Percentiles rank a stretch among this genome's conserved stretches.
Conservation (phyloP, 2,888 invertebrate genomes). For the Lacanobia oleracea region DNA sequence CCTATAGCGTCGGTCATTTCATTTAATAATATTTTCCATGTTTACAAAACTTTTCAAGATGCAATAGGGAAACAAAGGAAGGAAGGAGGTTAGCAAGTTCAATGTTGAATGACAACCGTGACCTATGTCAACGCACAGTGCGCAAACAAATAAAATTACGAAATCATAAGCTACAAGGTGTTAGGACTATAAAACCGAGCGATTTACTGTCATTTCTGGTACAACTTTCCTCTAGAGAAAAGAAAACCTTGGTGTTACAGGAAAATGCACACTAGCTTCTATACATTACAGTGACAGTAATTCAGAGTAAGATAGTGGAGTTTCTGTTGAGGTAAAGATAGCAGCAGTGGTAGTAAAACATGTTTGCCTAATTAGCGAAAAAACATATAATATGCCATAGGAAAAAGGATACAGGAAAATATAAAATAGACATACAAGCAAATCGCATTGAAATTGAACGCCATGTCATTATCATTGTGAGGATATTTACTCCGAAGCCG, state of each 20-base stretch:
- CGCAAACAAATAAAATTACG: constrained; percentile 22
- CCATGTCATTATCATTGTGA: constrained; percentile 22
- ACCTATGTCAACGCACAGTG: constrained; percentile 43
- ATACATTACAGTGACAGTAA: neutral
- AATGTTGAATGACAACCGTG: constrained; percentile 27
- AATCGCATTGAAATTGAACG: constrained; percentile 22
- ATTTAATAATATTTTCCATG: neutral
- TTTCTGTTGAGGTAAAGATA: neutral
- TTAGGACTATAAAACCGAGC: neutral
- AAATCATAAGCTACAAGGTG: constrained; percentile 15
- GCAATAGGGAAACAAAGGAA: constrained; percentile 5
- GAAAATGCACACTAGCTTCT: neutral
- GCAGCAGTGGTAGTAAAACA: neutral
- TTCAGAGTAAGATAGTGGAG: neutral
- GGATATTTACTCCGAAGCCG: constrained; percentile 13
- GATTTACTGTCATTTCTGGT: constrained; percentile 1
- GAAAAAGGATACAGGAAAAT: constrained; percentile 32
- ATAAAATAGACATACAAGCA: constrained; percentile 7
- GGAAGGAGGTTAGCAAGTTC: constrained; percentile 3
- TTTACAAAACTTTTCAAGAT: neutral
- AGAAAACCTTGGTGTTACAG: neutral
- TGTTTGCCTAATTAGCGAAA: neutral
- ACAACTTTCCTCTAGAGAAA: constrained; percentile 3
- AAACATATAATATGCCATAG: neutral
- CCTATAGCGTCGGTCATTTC: constrained; percentile 2